These are phyloP conservation scores for Heliconius hortense DNA, from an alignment of 2,888 invertebrate species.

Conservation along the genomic window DNA sequence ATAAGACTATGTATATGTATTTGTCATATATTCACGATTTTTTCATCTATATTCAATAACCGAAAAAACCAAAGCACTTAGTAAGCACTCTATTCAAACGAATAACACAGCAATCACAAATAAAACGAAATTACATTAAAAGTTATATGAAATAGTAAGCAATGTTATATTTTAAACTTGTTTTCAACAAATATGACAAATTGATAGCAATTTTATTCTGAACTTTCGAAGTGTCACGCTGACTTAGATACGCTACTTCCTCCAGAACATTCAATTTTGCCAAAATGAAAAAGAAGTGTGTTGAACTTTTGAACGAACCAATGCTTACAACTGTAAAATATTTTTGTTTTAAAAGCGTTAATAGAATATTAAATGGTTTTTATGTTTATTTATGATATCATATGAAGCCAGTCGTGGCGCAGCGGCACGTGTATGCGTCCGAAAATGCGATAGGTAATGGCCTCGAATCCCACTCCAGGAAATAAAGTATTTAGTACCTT, in stretches of 20 bases:
- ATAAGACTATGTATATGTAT: no score
- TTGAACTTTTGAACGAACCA: slow-evolving; percentile 18
- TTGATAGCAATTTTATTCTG: slow-evolving; percentile 28
- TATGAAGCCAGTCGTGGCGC: no score
- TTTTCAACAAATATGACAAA: slow-evolving; percentile 30
- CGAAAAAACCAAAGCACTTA: no score
- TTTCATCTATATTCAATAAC: no score
- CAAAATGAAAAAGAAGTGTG: slow-evolving; percentile 16
- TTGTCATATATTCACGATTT: no score
- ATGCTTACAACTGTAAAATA: slow-evolving; percentile 4
- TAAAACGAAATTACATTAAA: background rate
- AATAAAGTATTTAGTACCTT: background rate
- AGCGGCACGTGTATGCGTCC: no score
- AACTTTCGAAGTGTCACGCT: slow-evolving; percentile 27
- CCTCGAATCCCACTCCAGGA: background rate
- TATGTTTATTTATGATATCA: no score
- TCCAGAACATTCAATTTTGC: slow-evolving; percentile 27
- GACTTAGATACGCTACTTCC: slow-evolving; percentile 24
- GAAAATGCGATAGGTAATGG: no score
- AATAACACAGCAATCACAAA: background rate
- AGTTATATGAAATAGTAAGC: slow-evolving; percentile 6
- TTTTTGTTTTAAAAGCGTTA: background rate
- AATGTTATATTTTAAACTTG: slow-evolving; percentile 27
- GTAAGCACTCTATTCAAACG: background rate
- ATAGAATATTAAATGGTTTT: background rate